Percentiles rank a stretch among this genome's conserved stretches.
phyloP scores from a whole-genome alignment of 2,888 invertebrate species.

The Ophion obscuratus region DNA sequence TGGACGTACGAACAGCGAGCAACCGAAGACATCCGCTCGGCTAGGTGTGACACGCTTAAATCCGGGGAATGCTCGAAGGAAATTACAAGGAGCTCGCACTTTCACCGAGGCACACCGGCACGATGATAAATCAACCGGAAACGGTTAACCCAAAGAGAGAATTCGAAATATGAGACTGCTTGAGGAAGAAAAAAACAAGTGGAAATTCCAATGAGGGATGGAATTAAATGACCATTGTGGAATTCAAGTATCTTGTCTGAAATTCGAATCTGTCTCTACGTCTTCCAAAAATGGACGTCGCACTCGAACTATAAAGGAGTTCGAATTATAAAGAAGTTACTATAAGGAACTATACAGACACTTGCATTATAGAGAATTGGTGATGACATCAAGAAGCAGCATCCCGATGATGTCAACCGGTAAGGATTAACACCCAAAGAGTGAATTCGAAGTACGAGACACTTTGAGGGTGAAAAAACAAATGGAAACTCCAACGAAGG shows the following conservation, averaged over 20 bases:
- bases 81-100: too few relatives aligned
- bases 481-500: not conserved
- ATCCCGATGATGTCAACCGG: conserved; percentile 10
- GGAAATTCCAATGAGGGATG: not conserved
- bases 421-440: not conserved
- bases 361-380: not conserved
- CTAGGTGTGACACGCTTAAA: conserved; percentile 46
- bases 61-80: not conserved
- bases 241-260: not conserved
- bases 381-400: conserved; percentile 17
- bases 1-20: not conserved
- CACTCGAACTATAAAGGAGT: too few relatives aligned
- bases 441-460: not conserved
- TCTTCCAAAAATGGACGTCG: too few relatives aligned
- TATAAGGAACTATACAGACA: too few relatives aligned
- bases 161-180: not conserved
- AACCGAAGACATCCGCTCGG: conserved; percentile 16
- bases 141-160: not conserved
- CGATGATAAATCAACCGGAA: conserved; percentile 10
- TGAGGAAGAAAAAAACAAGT: too few relatives aligned
- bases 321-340: conserved; percentile 15
- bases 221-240: not conserved
- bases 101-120: conserved; percentile 6
- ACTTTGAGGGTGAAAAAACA: not conserved
- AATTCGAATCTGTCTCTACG: too few relatives aligned